Evolutionary conservation across 2,797 vertebrate species (phyloP).

Genomic region (Eulemur coronatus): DNA sequence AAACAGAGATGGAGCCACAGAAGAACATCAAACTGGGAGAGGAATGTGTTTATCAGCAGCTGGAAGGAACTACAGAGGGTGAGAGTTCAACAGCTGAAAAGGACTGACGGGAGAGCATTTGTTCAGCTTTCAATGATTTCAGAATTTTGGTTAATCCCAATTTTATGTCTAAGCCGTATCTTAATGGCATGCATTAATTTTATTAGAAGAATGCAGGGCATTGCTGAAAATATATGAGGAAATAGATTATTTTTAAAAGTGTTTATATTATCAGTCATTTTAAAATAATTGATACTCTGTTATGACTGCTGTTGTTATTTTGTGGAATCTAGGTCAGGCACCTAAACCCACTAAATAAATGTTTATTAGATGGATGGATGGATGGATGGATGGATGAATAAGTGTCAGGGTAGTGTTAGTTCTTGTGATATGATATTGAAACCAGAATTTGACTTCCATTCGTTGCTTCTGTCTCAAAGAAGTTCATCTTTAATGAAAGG

Average conservation of each 20-base stretch:
- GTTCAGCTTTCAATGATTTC: neutral
- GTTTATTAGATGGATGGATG: neutral
- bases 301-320: neutral
- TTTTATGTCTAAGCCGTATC: neutral
- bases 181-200: neutral
- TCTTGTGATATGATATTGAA: neutral
- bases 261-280: neutral
- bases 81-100: neutral
- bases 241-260: neutral
- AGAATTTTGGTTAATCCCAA: neutral
- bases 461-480: neutral
- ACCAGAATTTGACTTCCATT: neutral
- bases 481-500: neutral
- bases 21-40: neutral
- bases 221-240: neutral
- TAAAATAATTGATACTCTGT: neutral
- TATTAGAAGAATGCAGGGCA: neutral
- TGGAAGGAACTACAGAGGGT: neutral
- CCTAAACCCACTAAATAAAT: neutral
- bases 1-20: accelerated
- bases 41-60: accelerated
- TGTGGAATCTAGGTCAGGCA: neutral
- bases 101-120: neutral
- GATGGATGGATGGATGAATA: too few species aligned
- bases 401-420: accelerated